Percentiles rank a stretch among this genome's conserved stretches.
Evolutionary conservation across 1,140 invertebrate genomes (phyloP).

Genomic region (Drosophila bifasciata): DNA sequence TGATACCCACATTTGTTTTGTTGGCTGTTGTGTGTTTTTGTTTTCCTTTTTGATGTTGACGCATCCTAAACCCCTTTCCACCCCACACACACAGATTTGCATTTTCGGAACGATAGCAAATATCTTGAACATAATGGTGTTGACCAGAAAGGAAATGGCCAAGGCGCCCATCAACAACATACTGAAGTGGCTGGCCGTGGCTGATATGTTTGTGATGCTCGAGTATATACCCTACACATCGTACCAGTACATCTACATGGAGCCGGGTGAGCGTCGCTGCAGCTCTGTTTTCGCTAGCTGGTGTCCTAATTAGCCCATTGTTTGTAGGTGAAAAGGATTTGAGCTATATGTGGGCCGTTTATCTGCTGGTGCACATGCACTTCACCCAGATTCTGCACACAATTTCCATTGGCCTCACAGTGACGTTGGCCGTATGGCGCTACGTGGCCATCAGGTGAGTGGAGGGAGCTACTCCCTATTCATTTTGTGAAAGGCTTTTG

Average conservation of each 20-base stretch:
- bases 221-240: slow-evolving; percentile 93
- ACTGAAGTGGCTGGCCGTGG: slow-evolving; percentile 91
- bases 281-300: too few relatives aligned
- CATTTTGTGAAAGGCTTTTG: slow-evolving; percentile 3
- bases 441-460: slow-evolving; percentile 83
- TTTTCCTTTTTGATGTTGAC: slow-evolving; percentile 12
- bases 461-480: slow-evolving; percentile 12
- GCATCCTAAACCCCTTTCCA: too few relatives aligned
- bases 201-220: slow-evolving; percentile 94
- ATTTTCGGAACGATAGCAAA: slow-evolving; percentile 95
- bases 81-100: slow-evolving; percentile 89
- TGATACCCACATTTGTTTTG: slow-evolving; percentile 1
- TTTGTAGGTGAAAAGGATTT: slow-evolving; percentile 85
- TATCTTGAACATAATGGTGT: slow-evolving; percentile 93
- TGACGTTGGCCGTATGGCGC: slow-evolving; percentile 89
- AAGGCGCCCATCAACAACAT: slow-evolving; percentile 93
- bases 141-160: slow-evolving; percentile 93
- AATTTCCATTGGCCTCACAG: slow-evolving; percentile 93
- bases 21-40: slow-evolving; percentile 21
- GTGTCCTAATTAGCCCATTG: background rate
- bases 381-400: slow-evolving; percentile 93
- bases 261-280: slow-evolving; percentile 55
- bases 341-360: slow-evolving; percentile 89
- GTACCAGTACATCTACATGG: slow-evolving; percentile 89
- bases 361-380: slow-evolving; percentile 91